Conservation (phyloP, 2,113 vertebrate species). For the Sigmodon hispidus region DNA sequence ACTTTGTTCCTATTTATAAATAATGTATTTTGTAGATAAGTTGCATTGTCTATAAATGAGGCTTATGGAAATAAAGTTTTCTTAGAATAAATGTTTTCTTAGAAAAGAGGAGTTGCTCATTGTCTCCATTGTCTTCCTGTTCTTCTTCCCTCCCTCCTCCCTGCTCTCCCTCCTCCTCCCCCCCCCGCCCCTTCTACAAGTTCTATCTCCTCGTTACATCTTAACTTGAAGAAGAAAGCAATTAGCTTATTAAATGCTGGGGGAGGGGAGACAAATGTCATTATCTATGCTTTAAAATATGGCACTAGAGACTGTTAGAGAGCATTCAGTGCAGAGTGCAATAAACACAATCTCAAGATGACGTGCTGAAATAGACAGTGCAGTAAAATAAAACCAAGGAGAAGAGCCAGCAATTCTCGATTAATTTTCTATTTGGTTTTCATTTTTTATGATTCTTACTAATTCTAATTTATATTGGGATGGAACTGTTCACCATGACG, state of each 20-base stretch:
- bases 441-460: conserved; percentile 58
- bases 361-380: neutral
- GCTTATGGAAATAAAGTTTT: neutral
- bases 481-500: neutral
- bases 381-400: conserved; percentile 54
- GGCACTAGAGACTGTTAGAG: neutral
- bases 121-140: neutral
- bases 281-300: conserved; percentile 27
- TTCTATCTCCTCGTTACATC: neutral
- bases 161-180: neutral
- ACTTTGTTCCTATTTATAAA: neutral
- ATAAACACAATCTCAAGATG: neutral
- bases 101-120: neutral
- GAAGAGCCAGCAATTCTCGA: conserved; percentile 26
- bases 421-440: conserved; percentile 66
- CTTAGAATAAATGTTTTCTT: conserved; percentile 10
- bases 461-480: conserved; percentile 49
- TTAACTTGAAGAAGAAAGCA: neutral
- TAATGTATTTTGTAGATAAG: neutral
- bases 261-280: neutral
- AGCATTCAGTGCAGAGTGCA: neutral
- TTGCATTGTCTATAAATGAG: conserved; percentile 13
- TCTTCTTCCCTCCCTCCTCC: neutral
- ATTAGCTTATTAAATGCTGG: conserved; percentile 22
- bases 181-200: neutral